phyloP scores from a whole-genome alignment of 2,797 vertebrate species.

The Halcyon smyrnensis region DNA sequence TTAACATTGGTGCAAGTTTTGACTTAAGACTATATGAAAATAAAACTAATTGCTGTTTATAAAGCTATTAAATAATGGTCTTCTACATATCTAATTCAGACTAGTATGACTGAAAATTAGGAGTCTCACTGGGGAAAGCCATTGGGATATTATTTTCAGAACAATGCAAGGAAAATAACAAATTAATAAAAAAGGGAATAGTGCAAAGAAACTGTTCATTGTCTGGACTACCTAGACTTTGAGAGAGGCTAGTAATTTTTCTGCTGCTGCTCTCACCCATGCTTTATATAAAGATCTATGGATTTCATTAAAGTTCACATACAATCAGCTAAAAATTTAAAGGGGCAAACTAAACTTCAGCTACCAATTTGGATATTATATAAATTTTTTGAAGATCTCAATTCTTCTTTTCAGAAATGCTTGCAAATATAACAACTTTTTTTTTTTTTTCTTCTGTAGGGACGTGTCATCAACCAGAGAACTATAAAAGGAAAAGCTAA shows the following conservation, averaged over 20 bases:
- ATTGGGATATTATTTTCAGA: neutral
- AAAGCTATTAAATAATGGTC: neutral
- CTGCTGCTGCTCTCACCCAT: neutral
- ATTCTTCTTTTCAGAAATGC: conserved; percentile 18
- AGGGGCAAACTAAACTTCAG: neutral
- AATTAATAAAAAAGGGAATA: neutral
- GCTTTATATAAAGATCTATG: neutral
- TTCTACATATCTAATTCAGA: neutral
- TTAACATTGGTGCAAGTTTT: neutral
- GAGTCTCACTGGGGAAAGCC: neutral
- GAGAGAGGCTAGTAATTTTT: neutral
- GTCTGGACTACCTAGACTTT: neutral
- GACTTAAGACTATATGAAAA: neutral
- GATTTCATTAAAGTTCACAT: conserved; percentile 6
- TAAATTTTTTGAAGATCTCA: neutral
- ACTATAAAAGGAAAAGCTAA: neutral
- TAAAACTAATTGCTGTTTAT: neutral
- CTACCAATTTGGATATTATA: neutral
- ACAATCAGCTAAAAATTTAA: neutral
- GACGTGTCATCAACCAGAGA: neutral
- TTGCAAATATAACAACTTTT: neutral
- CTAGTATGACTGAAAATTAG: neutral
- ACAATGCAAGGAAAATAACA: neutral
- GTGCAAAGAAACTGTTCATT: neutral
- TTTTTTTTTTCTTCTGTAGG: neutral